Percentiles rank a stretch among this genome's conserved stretches.
phyloP scores from a whole-genome alignment of 2,797 vertebrate genomes.

The Hemibagrus guttatus region DNA sequence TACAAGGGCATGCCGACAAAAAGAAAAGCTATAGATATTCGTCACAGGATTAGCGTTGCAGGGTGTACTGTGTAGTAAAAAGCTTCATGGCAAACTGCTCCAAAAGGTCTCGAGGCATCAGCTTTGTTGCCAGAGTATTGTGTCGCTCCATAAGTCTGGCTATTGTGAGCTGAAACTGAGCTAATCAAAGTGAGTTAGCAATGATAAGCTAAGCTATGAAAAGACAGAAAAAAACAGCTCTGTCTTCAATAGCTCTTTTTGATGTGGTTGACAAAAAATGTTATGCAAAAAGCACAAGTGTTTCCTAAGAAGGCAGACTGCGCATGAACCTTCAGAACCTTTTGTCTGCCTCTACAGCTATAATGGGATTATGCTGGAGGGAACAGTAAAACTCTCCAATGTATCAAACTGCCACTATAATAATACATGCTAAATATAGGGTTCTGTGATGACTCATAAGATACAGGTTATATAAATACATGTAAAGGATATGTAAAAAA shows the following conservation, averaged over 20 bases:
- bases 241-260: conserved; percentile 70
- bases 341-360: conserved; percentile 74
- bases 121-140: conserved; percentile 76
- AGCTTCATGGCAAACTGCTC: conserved; percentile 59
- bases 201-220: conserved; percentile 74
- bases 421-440: not conserved
- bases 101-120: conserved; percentile 77
- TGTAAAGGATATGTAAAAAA: not conserved
- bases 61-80: conserved; percentile 23
- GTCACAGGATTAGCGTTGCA: conserved; percentile 8
- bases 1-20: conserved; percentile 1
- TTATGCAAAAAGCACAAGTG: conserved; percentile 79
- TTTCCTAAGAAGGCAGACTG: conserved; percentile 70
- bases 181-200: conserved; percentile 77
- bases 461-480: not conserved
- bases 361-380: conserved; percentile 67
- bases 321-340: conserved; percentile 73
- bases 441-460: not conserved
- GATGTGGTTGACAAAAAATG: conserved; percentile 71
- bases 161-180: conserved; percentile 72
- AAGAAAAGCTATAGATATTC: conserved; percentile 27
- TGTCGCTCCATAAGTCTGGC: conserved; percentile 66
- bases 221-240: conserved; percentile 39
- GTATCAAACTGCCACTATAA: not conserved
- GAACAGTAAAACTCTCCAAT: conserved; percentile 32